Percentiles rank a stretch among this genome's conserved stretches.
Conservation (phyloP, 2,888 invertebrate species). For the Steinernema scapterisci region DNA sequence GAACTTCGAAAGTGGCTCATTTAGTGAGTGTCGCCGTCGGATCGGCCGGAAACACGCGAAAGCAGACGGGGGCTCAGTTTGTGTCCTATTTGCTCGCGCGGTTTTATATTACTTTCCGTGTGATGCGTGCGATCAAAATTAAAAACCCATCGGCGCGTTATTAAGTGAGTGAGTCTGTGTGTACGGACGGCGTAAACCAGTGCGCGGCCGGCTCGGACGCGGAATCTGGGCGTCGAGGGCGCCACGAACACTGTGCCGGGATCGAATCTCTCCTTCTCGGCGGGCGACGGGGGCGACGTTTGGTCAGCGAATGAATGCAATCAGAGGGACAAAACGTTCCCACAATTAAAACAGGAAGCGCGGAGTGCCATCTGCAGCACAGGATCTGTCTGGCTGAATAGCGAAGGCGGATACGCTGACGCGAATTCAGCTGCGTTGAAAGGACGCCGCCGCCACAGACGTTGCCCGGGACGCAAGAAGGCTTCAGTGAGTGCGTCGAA, state of each 20-base stretch:
- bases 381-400: not conserved
- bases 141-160: conserved; percentile 30
- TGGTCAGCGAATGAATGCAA: not conserved
- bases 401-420: not conserved
- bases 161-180: conserved; percentile 11
- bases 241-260: not conserved
- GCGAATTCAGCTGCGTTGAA: not conserved
- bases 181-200: not conserved
- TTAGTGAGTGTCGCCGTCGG: conserved; percentile 1
- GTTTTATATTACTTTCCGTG: conserved; percentile 31
- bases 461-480: not conserved
- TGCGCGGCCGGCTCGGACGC: not conserved
- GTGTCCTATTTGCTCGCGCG: conserved; percentile 30
- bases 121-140: conserved; percentile 24
- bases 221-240: not conserved
- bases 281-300: not conserved
- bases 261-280: not conserved
- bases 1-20: conserved; percentile 16
- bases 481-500: not conserved
- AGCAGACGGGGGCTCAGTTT: conserved; percentile 24
- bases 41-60: not conserved
- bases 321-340: conserved; percentile 4
- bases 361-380: not conserved
- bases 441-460: not conserved
- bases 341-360: not conserved